Evolutionary conservation across 2,888 invertebrate genomes (phyloP).

Genomic region (Sphaeridia pumilis): DNA sequence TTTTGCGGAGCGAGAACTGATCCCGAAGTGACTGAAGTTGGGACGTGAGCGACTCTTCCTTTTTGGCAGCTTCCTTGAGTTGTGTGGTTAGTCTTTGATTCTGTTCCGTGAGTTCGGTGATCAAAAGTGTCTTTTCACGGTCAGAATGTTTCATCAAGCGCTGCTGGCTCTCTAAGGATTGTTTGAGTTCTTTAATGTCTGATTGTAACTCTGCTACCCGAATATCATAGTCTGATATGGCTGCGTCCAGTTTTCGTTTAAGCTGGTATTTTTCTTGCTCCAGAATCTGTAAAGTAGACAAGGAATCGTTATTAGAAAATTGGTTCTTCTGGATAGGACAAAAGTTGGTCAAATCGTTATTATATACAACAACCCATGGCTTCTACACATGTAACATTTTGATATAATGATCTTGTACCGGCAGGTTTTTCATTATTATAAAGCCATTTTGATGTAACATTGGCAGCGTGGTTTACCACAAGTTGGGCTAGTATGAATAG

Average conservation of each 20-base stretch:
- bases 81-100: constrained; percentile 74
- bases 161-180: constrained; percentile 54
- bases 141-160: constrained; percentile 41
- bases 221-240: constrained; percentile 79
- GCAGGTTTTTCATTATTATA: too few species aligned
- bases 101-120: constrained; percentile 75
- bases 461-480: too few species aligned
- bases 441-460: too few species aligned
- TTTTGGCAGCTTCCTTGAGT: constrained; percentile 59
- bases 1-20: constrained; percentile 67
- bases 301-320: too few species aligned
- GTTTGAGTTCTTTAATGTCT: constrained; percentile 67
- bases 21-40: constrained; percentile 73
- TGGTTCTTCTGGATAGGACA: too few species aligned
- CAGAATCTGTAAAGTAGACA: constrained; percentile 63
- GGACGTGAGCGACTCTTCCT: constrained; percentile 64
- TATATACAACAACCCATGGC: too few species aligned
- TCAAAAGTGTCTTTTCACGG: constrained; percentile 63
- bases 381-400: too few species aligned
- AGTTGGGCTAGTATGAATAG: too few species aligned
- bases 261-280: constrained; percentile 88
- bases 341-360: too few species aligned
- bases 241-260: constrained; percentile 68
- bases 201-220: constrained; percentile 75
- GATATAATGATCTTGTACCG: too few species aligned